Evolutionary conservation across 2,888 invertebrate species (phyloP).

Genomic region (Caenorhabditis wallacei): DNA sequence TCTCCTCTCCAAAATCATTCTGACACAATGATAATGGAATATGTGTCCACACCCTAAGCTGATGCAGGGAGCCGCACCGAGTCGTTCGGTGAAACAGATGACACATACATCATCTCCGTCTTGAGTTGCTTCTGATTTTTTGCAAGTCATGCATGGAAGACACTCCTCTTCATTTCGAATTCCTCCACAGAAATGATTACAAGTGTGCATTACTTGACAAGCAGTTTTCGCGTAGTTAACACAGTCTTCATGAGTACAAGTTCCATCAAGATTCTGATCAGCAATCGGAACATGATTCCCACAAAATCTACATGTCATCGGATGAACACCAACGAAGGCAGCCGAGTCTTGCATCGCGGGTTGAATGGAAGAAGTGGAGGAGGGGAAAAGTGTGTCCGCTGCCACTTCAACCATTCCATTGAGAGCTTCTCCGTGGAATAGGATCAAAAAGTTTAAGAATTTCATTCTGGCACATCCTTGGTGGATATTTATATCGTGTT

Average conservation of each 20-base stretch:
- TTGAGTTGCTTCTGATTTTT: constrained; percentile 87
- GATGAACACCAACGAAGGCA: constrained; percentile 35
- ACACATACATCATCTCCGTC: constrained; percentile 99
- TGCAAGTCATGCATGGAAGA: constrained; percentile 70
- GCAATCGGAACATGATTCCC: constrained; percentile 61
- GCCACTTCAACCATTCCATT: constrained; percentile 91
- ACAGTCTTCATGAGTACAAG: constrained; percentile 95
- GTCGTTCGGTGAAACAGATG: constrained; percentile 98
- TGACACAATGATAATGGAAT: constrained; percentile 92
- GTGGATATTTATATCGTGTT: constrained; percentile 92
- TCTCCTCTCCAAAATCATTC: constrained; percentile 86
- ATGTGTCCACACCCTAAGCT: constrained; percentile 95
- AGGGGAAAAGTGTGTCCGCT: constrained; percentile 85
- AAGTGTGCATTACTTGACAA: constrained; percentile 89
- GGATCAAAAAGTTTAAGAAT: constrained; percentile 93
- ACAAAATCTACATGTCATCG: constrained; percentile 71
- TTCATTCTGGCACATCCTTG: constrained; percentile 95
- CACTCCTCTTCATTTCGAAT: constrained; percentile 65
- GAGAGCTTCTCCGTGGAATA: constrained; percentile 94
- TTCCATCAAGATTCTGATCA: constrained; percentile 89
- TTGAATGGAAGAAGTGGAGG: constrained; percentile 29
- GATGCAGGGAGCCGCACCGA: constrained; percentile 95
- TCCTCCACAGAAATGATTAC: constrained; percentile 88
- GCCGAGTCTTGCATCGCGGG: constrained; percentile 45
- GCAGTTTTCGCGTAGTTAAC: constrained; percentile 90